Conservation (phyloP, 2,797 vertebrate genomes). For the Notolabrus celidotus region DNA sequence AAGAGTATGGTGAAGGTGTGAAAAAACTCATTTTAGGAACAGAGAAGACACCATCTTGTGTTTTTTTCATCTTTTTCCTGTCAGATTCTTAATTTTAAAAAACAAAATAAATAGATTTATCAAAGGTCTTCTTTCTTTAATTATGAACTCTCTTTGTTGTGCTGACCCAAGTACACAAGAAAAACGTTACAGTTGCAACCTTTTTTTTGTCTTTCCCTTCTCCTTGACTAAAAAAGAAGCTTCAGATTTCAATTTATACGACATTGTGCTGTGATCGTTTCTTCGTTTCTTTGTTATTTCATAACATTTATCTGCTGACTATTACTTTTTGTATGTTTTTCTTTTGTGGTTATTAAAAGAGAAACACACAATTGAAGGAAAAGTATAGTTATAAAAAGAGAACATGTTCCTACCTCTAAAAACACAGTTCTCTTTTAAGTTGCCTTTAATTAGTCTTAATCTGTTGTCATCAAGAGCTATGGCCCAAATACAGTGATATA, state of each 20-base stretch:
- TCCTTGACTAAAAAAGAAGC: background rate
- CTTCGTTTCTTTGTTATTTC: background rate
- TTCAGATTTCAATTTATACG: background rate
- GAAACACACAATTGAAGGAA: background rate
- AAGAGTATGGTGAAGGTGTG: conserved; percentile 53
- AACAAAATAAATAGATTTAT: background rate
- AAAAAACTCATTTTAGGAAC: conserved; percentile 46
- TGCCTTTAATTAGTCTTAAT: conserved; percentile 39
- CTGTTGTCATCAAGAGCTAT: conserved; percentile 52
- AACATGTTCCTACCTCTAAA: conserved; percentile 13
- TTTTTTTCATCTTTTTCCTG: conserved; percentile 18
- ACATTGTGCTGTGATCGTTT: background rate
- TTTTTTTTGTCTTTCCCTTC: background rate
- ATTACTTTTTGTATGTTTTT: conserved; percentile 11
- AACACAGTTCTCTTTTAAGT: conserved; percentile 18
- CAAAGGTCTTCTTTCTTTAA: background rate
- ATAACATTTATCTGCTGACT: background rate
- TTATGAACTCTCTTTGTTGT: background rate
- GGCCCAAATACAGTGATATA: conserved; percentile 45
- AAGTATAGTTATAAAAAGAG: background rate
- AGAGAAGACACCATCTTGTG: conserved; percentile 33
- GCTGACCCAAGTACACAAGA: background rate
- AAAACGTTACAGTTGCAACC: background rate
- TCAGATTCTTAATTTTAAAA: conserved; percentile 22
- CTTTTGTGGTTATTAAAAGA: no score